Base-by-base conservation (phyloP, 1,140 invertebrate genomes). In the Drosophila asahinai region DNA sequence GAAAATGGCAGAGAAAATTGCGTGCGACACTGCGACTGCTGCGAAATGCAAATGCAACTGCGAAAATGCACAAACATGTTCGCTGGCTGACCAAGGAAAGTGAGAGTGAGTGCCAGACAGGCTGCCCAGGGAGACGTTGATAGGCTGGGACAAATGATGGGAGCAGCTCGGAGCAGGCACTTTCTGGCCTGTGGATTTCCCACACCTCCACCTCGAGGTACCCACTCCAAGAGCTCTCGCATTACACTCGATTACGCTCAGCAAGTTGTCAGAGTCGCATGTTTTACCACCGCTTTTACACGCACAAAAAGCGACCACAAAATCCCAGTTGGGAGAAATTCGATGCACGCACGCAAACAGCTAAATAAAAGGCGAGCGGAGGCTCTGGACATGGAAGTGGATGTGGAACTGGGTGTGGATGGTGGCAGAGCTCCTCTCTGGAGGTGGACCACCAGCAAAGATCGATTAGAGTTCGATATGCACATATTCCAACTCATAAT, bases 201-300 rank as follows among this genome's bases (percentile, higher is more conserved):
- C 66, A 70, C 67, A 67, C 63, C 67, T 71, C 65, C 67, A 22
- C 67, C 27, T 15, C n/a, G 14, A 36, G 11, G 40, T 6, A n/a
- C 40, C 58, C 42, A 22, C 17, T 11, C 19, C 6, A 38, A n/a
- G n/a, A 70, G 40, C 48, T 71, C 48, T 71, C 49, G 40, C 30
- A 71, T 71, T 71, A 71, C 64, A 70, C 67, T 55, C 65, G 64
- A 71, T 71, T 71, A 71, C 66, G 49, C 47, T 70, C 48, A 47
- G 67, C 65, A 57, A 57, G 67, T 70, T 71, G 67, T 71, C 67
- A 70, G 49, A 67, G 33, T 36, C 22, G 67, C 83, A 76, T 83
- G 84, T 86, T 86, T 81, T 80, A 83, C 83, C 76, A 80, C 62
- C 66, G 75, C 86, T 77, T 80, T 77, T 79, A 86, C 83, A 86